Percentiles rank a stretch among this genome's conserved stretches.
These are phyloP conservation scores for Rhagonycha lutea DNA, from an alignment of 2,888 invertebrate genomes.

Conservation along the genomic window DNA sequence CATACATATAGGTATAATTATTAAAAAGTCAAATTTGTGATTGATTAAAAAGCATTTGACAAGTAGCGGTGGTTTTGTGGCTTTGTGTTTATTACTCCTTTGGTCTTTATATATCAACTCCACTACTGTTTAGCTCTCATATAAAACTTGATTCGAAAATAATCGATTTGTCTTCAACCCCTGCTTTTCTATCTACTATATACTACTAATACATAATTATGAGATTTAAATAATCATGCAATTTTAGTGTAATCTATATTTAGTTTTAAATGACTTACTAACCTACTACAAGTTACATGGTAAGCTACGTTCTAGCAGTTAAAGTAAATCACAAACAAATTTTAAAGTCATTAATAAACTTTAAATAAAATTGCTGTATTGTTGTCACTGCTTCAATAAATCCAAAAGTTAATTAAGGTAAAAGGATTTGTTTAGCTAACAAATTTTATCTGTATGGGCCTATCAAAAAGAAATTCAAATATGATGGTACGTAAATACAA, in stretches of 20 bases:
- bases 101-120: conserved; percentile 31
- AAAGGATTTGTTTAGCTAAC: neutral
- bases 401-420: neutral
- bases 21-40: conserved; percentile 42
- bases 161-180: conserved; percentile 35
- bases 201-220: conserved; percentile 25
- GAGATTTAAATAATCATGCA: conserved; percentile 20
- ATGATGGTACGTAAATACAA: neutral
- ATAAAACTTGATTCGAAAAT: conserved; percentile 32
- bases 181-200: conserved; percentile 17
- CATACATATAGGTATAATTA: conserved; percentile 30
- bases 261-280: neutral
- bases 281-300: neutral
- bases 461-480: neutral
- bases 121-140: conserved; percentile 36
- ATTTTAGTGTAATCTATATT: neutral
- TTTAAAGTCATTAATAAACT: neutral
- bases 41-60: conserved; percentile 45
- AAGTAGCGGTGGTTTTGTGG: conserved; percentile 41
- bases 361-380: neutral
- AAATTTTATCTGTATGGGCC: neutral
- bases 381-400: neutral
- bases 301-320: neutral
- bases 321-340: neutral
- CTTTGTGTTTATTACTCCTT: conserved; percentile 40